Evolutionary conservation across 2,113 vertebrate genomes (phyloP).

Genomic region (Rhipidura dahli): DNA sequence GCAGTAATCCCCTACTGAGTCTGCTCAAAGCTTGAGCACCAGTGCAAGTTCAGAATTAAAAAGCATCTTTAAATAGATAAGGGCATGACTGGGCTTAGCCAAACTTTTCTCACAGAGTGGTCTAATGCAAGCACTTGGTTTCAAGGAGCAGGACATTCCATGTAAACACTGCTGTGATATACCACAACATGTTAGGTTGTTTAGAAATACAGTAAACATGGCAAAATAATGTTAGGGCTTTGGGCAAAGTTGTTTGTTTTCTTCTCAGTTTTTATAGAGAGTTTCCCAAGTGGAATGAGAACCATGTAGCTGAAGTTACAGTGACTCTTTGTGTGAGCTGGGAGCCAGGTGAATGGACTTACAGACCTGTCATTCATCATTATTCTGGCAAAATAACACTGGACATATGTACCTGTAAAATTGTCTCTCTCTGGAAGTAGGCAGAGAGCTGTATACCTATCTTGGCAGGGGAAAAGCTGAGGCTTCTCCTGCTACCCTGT

Average conservation of each 20-base stretch:
- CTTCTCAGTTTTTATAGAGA: not conserved
- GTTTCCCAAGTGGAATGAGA: not conserved
- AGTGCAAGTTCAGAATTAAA: conserved; percentile 61
- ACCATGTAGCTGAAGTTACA: not conserved
- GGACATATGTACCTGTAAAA: not conserved
- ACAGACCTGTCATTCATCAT: not conserved
- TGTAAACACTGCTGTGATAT: not conserved
- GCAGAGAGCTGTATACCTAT: not conserved
- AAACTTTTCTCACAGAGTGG: conserved; percentile 37
- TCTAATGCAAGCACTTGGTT: not conserved
- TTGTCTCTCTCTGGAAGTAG: not conserved
- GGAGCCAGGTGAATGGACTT: not conserved
- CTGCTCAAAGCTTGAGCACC: conserved; percentile 25
- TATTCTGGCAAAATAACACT: not conserved
- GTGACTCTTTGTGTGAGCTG: not conserved
- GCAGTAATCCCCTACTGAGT: conserved; percentile 48
- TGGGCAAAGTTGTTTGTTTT: not conserved
- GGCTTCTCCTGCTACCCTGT: not conserved
- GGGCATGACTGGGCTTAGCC: conserved; percentile 47
- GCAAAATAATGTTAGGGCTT: not conserved
- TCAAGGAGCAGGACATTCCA: not conserved
- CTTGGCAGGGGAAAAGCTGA: not conserved
- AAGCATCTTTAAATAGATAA: conserved; percentile 65
- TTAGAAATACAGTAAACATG: not conserved
- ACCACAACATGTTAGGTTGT: not conserved